Evolutionary conservation across 2,888 invertebrate species (phyloP), one percentile per base, ranked within the genome.

Genomic region (Aspidiotus destructor): DNA sequence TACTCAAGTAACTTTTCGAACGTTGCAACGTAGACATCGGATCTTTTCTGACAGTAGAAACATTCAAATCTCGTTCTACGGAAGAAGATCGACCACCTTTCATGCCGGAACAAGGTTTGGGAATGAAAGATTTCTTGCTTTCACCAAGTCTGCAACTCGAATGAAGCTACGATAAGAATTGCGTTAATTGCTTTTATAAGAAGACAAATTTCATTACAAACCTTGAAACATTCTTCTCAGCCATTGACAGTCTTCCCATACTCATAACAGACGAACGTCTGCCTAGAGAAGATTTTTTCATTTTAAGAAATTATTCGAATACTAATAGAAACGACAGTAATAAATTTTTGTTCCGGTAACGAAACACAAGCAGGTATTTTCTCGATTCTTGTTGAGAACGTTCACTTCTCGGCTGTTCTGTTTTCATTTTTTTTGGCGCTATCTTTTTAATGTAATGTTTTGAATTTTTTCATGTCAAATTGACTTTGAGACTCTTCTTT

Each of bases 241-340:
- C 41, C 40, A 58, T 48, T 10, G 67, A 67, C 8, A 58, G 67
- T 7, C 67, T 40, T 48, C 67, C 60, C 52, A 48, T 48, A 13
- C 67, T 58, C 9, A 58, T 10, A 9, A 67, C 15, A 7, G 67
- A 67, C 8, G 67, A 67, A 10, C 67, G 67, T 8, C 67, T 13
- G n/a, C 67, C 67, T 8, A 67, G 15, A 13, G 67, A 67, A 48
- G 67, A 67, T 40, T 67, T 67, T 10, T 67, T 67, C 67, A 67
- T 67, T 28, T 65, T 16, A 15, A 28, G 15, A 2, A 54, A n/a
- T 52, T 11, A 5, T 52, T n/a, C 11, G n/a, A 13, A 52, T n/a
- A n/a, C 13, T 52, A 52, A 52, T 11, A 52, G n/a, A 52, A 52
- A 52, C 11, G 52, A 52, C 28, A 28, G 28, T 28, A 28, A 28